Base-by-base conservation (phyloP, 53 echinoderm and acorn worm genomes). In the Echinometra lucunter region DNA sequence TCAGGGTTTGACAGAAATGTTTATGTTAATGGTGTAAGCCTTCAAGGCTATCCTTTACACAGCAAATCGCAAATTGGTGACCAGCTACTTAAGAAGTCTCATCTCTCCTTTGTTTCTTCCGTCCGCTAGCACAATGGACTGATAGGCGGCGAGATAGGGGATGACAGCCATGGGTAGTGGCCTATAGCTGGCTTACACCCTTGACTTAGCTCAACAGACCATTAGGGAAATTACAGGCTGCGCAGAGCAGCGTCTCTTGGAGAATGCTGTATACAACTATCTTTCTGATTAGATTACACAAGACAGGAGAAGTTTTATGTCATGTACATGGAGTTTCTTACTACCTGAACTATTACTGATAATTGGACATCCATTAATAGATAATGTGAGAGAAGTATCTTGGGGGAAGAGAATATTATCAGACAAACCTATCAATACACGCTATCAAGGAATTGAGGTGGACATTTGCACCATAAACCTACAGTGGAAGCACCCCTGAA, bases 221-320 rank as follows among this genome's bases (percentile, higher is more conserved):
- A 92, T 92, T 78, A 92, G 92, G 92, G 92, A 92, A 92, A 92
- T 92, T 92, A 78, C 92, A 38, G 89, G 28, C 15, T 44, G 81
- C 40, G 81, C 40, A 42, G 81, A 6, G 81, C 47, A 8, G 49
- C 27, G 53, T 85, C 49, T 85, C 85, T 16, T 27, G 49, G 85
- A 49, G n/a, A 85, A 12, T 11, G 53, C 85, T 4, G 85, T 15
- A 12, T 30, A 21, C 9, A 49, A 49, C 18, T 44, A n/a, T 45
- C 44, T 44, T 23, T 85, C 49, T 49, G 25, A 85, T 85, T 27
- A 1, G 28, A 47, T 81, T 85, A 85, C 37, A 47, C 85, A 30
- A 85, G 85, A 85, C 28, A 21, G 28, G 47, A 28, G 85, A 85
- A 85, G 49, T 49, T 85, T 85, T 30, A 27, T 47, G 44, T 27